These are phyloP conservation scores for Drosophila planitibia DNA, from an alignment of 2,888 invertebrate genomes.

Conservation along the genomic window DNA sequence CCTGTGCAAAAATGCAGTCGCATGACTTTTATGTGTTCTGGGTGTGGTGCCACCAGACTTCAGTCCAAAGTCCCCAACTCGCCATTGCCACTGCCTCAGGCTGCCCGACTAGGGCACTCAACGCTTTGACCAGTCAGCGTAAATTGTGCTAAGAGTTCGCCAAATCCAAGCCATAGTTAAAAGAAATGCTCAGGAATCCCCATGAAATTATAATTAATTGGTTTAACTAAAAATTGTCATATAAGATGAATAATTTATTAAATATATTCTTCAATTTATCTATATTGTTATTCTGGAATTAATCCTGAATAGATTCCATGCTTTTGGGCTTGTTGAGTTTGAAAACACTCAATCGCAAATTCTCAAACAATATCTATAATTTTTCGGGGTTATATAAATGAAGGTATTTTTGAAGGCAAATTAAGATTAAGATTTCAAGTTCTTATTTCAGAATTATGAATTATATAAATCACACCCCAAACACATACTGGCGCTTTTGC, in stretches of 20 bases:
- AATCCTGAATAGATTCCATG: not conserved
- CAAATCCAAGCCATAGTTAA: not conserved
- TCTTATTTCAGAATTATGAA: not conserved
- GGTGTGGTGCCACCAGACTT: conserved; percentile 18
- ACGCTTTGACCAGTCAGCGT: conserved; percentile 3
- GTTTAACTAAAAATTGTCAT: not conserved
- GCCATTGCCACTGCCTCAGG: not conserved
- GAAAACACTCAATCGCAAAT: not conserved
- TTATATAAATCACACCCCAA: not conserved
- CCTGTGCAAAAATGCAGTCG: conserved; percentile 59
- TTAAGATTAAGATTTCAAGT: not conserved
- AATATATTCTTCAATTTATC: not conserved
- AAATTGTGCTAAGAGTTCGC: not conserved
- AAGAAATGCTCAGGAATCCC: not conserved
- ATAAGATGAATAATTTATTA: not conserved
- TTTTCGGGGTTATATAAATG: not conserved
- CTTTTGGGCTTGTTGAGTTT: too few relatives aligned
- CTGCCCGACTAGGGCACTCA: not conserved
- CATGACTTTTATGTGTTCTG: conserved; percentile 23
- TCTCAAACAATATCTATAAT: not conserved
- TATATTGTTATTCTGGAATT: not conserved
- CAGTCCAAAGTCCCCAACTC: not conserved
- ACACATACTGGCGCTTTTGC: not conserved
- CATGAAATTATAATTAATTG: conserved; percentile 2
- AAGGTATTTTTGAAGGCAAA: not conserved